phyloP scores from a whole-genome alignment of 1,140 invertebrate genomes.

The Liolophura sinensis region DNA sequence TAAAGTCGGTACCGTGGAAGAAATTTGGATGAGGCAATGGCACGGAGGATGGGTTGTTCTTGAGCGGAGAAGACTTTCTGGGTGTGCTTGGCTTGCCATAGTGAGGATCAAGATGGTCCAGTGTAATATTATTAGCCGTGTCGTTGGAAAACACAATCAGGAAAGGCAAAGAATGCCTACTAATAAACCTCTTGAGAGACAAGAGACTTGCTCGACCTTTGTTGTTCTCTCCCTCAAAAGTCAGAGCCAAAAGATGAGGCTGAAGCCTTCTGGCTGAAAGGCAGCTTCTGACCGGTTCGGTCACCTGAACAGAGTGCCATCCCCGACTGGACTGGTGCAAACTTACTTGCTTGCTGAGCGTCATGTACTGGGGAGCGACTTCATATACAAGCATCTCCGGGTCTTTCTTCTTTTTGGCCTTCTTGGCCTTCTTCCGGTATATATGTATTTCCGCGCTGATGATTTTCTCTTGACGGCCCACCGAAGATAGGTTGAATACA shows the following conservation, averaged over 20 bases:
- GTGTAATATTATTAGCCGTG: constrained; percentile 36
- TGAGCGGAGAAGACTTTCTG: too few relatives aligned
- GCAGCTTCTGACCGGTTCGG: constrained; percentile 39
- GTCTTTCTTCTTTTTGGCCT: constrained; percentile 19
- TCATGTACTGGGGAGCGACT: constrained; percentile 39
- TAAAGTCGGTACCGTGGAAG: too few relatives aligned
- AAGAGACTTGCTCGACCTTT: constrained; percentile 29
- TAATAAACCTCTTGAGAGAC: constrained; percentile 36
- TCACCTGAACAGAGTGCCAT: constrained; percentile 54
- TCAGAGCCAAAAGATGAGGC: constrained; percentile 46
- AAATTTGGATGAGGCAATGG: too few relatives aligned
- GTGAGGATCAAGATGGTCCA: constrained; percentile 34
- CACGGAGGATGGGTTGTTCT: too few relatives aligned
- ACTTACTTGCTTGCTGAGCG: constrained; percentile 35
- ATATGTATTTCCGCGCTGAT: constrained; percentile 56
- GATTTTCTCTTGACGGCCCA: constrained; percentile 43
- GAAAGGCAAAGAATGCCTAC: constrained; percentile 52
- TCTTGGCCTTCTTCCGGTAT: constrained; percentile 41
- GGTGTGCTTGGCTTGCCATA: not conserved
- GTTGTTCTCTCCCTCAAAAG: constrained; percentile 32
- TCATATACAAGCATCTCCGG: constrained; percentile 45
- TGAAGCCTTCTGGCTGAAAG: constrained; percentile 26
- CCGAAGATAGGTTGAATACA: constrained; percentile 55
- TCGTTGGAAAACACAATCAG: constrained; percentile 59
- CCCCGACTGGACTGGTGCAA: constrained; percentile 28